phyloP scores from a whole-genome alignment of 2,797 vertebrate species.

The Esox masquinongy region DNA sequence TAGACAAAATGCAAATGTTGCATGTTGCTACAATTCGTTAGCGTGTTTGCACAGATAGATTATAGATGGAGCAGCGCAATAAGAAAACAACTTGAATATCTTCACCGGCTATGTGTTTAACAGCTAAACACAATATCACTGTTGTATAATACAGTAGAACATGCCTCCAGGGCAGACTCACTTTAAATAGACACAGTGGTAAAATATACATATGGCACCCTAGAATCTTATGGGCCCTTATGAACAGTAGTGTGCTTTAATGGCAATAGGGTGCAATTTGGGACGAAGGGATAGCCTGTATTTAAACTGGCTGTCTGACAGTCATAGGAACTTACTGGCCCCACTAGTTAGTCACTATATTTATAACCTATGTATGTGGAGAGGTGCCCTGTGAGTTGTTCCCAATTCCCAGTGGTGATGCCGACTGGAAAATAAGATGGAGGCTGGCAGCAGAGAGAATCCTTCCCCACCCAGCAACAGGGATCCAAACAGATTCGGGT shows the following conservation, averaged over 20 bases:
- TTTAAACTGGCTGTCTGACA: conserved; percentile 7
- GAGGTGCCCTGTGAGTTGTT: neutral
- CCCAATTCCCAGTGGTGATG: conserved; percentile 17
- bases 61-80: too few relatives aligned
- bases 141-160: neutral
- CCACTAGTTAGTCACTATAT: conserved; percentile 24
- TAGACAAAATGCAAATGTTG: too few relatives aligned
- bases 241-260: too few relatives aligned
- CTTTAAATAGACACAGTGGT: conserved; percentile 4
- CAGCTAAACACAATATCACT: neutral
- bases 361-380: conserved; percentile 28
- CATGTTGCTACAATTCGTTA: too few relatives aligned
- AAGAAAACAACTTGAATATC: neutral
- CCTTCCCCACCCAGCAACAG: neutral
- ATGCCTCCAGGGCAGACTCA: neutral
- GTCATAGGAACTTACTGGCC: conserved; percentile 33
- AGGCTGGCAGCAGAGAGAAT: neutral
- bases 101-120: neutral
- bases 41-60: too few relatives aligned
- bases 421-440: conserved; percentile 24
- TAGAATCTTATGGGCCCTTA: neutral
- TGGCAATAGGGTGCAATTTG: too few relatives aligned
- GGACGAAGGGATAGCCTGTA: too few relatives aligned
- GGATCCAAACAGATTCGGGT: neutral
- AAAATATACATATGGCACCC: neutral